Conservation (phyloP, 2,797 vertebrate genomes). For the Amazona ochrocephala region DNA sequence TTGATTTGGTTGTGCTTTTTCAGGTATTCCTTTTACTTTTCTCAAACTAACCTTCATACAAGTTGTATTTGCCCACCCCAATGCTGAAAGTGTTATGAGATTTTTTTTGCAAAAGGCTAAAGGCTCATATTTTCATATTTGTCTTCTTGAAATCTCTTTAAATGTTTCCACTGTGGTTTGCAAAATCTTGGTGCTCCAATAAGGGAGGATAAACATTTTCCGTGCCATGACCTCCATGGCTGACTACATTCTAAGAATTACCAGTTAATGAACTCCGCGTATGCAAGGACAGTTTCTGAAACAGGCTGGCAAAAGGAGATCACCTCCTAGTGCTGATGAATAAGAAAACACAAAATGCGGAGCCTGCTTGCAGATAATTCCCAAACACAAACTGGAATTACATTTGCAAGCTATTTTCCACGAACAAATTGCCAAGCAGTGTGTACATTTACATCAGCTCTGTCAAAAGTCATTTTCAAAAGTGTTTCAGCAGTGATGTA, state of each 20-base stretch:
- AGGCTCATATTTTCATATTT: background rate
- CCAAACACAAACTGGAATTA: background rate
- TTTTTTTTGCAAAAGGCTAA: background rate
- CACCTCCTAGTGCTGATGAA: background rate
- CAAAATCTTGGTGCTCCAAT: background rate
- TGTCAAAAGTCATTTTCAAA: background rate
- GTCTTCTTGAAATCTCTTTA: background rate
- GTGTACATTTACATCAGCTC: background rate
- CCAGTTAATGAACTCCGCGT: slow-evolving; percentile 27
- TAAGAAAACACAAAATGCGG: background rate
- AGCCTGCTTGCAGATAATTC: background rate
- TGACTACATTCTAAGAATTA: background rate
- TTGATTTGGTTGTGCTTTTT: background rate
- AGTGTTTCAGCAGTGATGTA: background rate
- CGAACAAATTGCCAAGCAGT: background rate
- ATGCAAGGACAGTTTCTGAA: background rate
- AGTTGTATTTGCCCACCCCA: background rate
- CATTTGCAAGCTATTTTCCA: background rate
- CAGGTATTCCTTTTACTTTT: background rate
- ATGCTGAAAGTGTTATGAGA: background rate
- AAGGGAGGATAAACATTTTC: background rate
- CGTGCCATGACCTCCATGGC: background rate
- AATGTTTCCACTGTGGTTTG: background rate
- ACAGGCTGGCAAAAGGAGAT: background rate
- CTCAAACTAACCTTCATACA: background rate